A percentile compares a stretch with the other conserved stretches of the same genome.
phyloP scores from a whole-genome alignment of 2,797 vertebrate species.

The Sebastes itinus region DNA sequence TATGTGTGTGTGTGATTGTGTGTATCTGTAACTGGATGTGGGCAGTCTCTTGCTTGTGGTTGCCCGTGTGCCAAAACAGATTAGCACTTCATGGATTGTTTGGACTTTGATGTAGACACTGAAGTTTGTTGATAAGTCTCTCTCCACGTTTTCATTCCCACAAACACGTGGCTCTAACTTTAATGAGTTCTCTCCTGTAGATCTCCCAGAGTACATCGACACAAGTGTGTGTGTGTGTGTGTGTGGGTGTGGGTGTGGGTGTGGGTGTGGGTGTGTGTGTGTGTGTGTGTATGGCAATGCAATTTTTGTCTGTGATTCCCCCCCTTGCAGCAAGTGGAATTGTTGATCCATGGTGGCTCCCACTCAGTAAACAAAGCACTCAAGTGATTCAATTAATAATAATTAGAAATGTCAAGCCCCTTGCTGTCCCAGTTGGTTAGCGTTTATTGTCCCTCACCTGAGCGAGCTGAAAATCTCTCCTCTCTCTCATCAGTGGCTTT shows the following conservation, averaged over 20 bases:
- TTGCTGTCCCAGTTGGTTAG: constrained; percentile 21
- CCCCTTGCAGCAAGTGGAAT: constrained; percentile 33
- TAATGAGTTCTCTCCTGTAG: constrained; percentile 45
- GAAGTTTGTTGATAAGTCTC: constrained; percentile 24
- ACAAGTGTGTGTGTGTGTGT: constrained; percentile 13
- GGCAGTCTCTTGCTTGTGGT: constrained; percentile 11
- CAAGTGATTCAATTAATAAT: constrained; percentile 69
- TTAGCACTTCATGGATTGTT: constrained; percentile 34
- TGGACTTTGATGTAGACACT: constrained; percentile 43
- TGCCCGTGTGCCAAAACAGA: constrained; percentile 22
- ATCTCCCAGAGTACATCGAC: constrained; percentile 27
- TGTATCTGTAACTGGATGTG: not conserved
- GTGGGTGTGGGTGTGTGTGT: not conserved
- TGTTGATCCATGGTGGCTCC: constrained; percentile 37
- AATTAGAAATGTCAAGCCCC: constrained; percentile 68
- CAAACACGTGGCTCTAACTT: constrained; percentile 17
- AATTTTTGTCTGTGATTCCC: constrained; percentile 3
- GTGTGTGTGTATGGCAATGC: constrained; percentile 6
- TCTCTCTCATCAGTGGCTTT: not conserved
- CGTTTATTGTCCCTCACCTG: not conserved
- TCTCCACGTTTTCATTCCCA: not conserved
- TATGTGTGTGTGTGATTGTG: not conserved
- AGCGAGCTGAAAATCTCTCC: not conserved
- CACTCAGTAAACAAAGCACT: constrained; percentile 65
- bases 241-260: not conserved